Base-by-base conservation (phyloP, 2,113 vertebrate species). In the Cyrtonyx montezumae region DNA sequence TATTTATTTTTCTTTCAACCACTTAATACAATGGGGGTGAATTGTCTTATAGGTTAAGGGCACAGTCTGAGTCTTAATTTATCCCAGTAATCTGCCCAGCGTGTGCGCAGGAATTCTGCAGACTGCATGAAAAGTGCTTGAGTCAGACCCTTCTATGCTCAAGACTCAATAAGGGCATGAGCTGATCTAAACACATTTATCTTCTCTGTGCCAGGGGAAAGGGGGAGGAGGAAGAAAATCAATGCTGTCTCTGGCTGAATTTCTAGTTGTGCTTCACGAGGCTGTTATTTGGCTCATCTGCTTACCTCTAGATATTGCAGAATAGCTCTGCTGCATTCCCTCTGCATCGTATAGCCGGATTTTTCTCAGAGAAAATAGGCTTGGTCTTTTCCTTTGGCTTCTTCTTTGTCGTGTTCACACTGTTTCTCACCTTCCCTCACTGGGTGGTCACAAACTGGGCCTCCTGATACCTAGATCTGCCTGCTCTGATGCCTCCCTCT, bases 91-190 rank as follows among this genome's bases (percentile, higher is more conserved):
- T 78, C 80, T 86, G 75, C 53, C 30, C 26, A 21, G n/a, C 46
- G 58, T 67, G 63, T 2, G 23, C 3, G 0, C 45, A 56, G 55
- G 66, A 75, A 56, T 92, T 85, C 46, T 48, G 18, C 40, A 83
- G 74, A 46, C 66, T 62, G 40, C 69, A 55, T 62, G 37, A 93
- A 93, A 88, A 93, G 81, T 79, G 66, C 71, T 96, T 79, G 40
- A 94, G 61, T 96, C 94, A 95, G 90, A 87, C 81, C 45, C 62
- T 91, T 90, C 79, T 88, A 56, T 91, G 84, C 71, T 94, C 49
- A 59, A 84, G 91, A 82, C 70, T 95, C 85, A 81, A 40, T 76
- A 93, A 93, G 70, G 56, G 58, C 77, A 87, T 69, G 48, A 62
- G 78, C 42, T 87, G 94, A 87, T 94, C 93, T 90, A 84, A 91